Evolutionary conservation across 2,113 vertebrate species (phyloP).

Genomic region (Gila orcuttii): DNA sequence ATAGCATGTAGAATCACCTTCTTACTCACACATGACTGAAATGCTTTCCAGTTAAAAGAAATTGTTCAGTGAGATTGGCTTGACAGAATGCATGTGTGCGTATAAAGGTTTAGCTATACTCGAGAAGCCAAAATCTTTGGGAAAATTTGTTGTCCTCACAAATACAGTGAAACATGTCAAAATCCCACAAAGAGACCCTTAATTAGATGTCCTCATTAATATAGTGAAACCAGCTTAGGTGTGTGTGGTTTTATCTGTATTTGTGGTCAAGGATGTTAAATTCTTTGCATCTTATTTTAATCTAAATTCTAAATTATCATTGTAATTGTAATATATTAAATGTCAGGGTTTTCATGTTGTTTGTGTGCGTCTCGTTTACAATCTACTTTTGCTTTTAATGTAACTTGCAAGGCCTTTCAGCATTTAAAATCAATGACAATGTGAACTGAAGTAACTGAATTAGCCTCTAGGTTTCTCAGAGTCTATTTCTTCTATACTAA

Average conservation of each 20-base stretch:
- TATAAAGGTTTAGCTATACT: neutral
- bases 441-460: neutral
- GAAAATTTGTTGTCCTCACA: neutral
- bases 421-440: neutral
- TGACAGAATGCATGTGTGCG: neutral
- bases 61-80: neutral
- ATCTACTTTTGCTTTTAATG: neutral
- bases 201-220: neutral
- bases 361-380: neutral
- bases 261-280: neutral
- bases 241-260: neutral
- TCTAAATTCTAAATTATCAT: neutral
- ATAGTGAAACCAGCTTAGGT: neutral
- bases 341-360: neutral
- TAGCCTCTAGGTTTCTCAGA: neutral
- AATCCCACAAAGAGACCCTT: neutral
- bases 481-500: no score
- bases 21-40: neutral
- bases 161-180: neutral
- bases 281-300: neutral
- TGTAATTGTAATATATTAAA: neutral
- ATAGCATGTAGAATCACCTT: neutral
- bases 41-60: neutral
- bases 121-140: neutral
- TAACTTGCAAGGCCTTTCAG: neutral